phyloP scores from a whole-genome alignment of 1,140 invertebrate genomes.

The Mya arenaria region DNA sequence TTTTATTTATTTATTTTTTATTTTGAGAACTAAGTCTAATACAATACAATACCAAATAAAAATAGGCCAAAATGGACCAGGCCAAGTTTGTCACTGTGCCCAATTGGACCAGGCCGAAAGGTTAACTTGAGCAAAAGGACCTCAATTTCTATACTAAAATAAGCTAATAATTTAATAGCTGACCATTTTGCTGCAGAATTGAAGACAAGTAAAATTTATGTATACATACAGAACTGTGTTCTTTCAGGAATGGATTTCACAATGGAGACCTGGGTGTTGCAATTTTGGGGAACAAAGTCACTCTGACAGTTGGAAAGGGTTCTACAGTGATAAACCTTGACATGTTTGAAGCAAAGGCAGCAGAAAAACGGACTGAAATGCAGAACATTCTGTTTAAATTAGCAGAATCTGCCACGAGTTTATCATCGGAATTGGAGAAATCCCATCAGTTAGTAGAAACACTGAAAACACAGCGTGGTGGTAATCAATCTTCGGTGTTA shows the following conservation, averaged over 20 bases:
- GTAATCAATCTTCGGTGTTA: constrained; percentile 49
- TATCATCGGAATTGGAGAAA: constrained; percentile 65
- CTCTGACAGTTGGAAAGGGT: constrained; percentile 70
- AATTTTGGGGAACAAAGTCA: constrained; percentile 68
- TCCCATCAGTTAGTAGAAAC: constrained; percentile 70
- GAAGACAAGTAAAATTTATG: background rate
- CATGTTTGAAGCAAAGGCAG: constrained; percentile 74
- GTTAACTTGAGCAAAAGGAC: background rate
- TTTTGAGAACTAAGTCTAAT: too few species aligned
- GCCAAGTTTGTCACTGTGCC: background rate
- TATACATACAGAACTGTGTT: too few species aligned
- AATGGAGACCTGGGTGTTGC: constrained; percentile 67
- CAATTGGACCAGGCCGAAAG: background rate
- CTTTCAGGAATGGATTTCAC: constrained; percentile 71
- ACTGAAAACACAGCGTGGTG: constrained; percentile 62
- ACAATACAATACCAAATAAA: too few species aligned
- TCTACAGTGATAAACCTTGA: constrained; percentile 63
- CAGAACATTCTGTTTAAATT: constrained; percentile 71
- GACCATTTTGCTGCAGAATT: background rate
- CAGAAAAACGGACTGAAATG: constrained; percentile 73
- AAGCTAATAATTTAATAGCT: background rate
- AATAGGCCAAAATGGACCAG: background rate
- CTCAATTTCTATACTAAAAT: background rate
- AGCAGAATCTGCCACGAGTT: constrained; percentile 60
- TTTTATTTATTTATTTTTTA: too few species aligned